Conservation (phyloP, 1,140 invertebrate genomes). For the Phthorimaea operculella region DNA sequence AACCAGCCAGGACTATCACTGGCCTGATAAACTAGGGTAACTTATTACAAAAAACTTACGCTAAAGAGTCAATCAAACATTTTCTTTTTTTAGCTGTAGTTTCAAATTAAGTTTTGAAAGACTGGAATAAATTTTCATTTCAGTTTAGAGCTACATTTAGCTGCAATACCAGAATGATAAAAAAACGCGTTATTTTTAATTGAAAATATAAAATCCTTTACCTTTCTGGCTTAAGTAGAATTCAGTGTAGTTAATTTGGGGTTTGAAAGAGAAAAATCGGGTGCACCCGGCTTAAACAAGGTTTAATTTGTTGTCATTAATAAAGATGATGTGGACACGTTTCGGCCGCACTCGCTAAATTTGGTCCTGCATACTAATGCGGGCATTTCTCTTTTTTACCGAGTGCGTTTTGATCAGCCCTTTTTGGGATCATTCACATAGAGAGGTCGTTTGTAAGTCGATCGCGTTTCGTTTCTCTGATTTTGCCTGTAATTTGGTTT, state of each 20-base stretch:
- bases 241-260: constrained; percentile 55
- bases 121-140: too few species aligned
- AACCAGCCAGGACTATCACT: not conserved
- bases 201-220: constrained; percentile 15
- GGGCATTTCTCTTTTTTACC: not conserved
- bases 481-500: too few species aligned
- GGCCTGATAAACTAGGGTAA: too few species aligned
- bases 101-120: too few species aligned
- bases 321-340: constrained; percentile 49
- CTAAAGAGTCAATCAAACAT: too few species aligned
- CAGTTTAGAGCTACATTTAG: too few species aligned
- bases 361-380: constrained; percentile 22
- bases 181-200: constrained; percentile 13
- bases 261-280: constrained; percentile 52
- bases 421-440: not conserved
- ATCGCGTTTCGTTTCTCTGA: too few species aligned
- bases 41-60: too few species aligned
- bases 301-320: constrained; percentile 59
- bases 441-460: too few species aligned
- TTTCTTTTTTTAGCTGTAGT: too few species aligned
- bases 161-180: not conserved
- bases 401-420: not conserved
- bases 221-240: constrained; percentile 34
- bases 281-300: constrained; percentile 35
- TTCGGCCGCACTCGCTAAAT: constrained; percentile 37